These are phyloP conservation scores for Amblyteles armatorius DNA, from an alignment of 2,888 invertebrate genomes.

Conservation along the genomic window DNA sequence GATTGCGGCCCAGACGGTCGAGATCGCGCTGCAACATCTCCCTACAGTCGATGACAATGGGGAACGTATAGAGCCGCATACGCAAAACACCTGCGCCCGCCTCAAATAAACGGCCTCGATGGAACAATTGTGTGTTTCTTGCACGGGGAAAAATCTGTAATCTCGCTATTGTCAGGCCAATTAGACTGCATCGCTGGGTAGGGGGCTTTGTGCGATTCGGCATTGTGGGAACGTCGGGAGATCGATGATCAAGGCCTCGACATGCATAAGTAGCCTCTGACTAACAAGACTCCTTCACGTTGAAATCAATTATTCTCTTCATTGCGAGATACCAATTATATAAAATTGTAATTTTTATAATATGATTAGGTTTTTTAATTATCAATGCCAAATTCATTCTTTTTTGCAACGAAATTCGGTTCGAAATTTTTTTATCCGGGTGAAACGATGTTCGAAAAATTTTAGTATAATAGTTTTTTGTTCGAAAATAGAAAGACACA, in stretches of 20 bases:
- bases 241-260: neutral
- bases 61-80: neutral
- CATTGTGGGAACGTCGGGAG: neutral
- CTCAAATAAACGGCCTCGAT: neutral
- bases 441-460: too few relatives aligned
- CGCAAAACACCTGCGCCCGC: neutral
- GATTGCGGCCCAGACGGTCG: neutral
- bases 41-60: neutral
- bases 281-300: too few relatives aligned
- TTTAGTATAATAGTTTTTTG: too few relatives aligned
- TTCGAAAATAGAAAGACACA: too few relatives aligned
- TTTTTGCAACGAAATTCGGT: too few relatives aligned
- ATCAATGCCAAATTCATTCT: too few relatives aligned
- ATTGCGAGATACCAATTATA: too few relatives aligned
- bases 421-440: too few relatives aligned
- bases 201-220: neutral
- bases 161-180: neutral
- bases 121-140: neutral
- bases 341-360: too few relatives aligned
- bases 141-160: neutral
- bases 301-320: too few relatives aligned
- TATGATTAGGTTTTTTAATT: too few relatives aligned
- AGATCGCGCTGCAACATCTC: slow-evolving; percentile 2
- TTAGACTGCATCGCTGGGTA: neutral
- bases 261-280: neutral